Evolutionary conservation across 1,140 invertebrate species (phyloP).

Genomic region (Zelostemma sp.): DNA sequence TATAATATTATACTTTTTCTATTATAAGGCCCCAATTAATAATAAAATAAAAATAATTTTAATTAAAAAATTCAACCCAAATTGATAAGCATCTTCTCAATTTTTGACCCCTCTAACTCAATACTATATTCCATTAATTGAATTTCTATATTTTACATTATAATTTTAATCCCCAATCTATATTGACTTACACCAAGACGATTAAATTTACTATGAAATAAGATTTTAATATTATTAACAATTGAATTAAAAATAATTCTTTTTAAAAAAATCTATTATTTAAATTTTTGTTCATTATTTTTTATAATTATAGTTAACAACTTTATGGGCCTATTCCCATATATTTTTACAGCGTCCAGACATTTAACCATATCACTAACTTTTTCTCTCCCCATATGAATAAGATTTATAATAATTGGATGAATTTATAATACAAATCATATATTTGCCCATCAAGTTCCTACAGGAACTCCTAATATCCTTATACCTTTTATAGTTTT

Average conservation of each 20-base stretch:
- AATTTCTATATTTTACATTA: slow-evolving; percentile 60
- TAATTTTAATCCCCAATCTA: slow-evolving; percentile 55
- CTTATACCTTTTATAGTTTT: slow-evolving; percentile 76
- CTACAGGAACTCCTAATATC: slow-evolving; percentile 73
- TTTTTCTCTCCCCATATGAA: slow-evolving; percentile 73
- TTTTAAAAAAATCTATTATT: slow-evolving; percentile 69
- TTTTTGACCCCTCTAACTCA: slow-evolving; percentile 49
- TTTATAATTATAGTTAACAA: slow-evolving; percentile 73
- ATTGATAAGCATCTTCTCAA: slow-evolving; percentile 49
- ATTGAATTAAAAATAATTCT: slow-evolving; percentile 59
- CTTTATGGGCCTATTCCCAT: slow-evolving; percentile 76
- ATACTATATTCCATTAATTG: slow-evolving; percentile 65
- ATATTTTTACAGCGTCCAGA: slow-evolving; percentile 76
- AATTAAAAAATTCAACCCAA: slow-evolving; percentile 61
- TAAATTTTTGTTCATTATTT: slow-evolving; percentile 72
- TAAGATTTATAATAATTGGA: slow-evolving; percentile 73
- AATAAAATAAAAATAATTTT: slow-evolving; percentile 68
- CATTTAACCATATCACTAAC: slow-evolving; percentile 72
- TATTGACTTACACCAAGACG: slow-evolving; percentile 70
- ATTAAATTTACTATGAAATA: slow-evolving; percentile 50
- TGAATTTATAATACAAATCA: slow-evolving; percentile 71
- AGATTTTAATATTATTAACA: slow-evolving; percentile 63
- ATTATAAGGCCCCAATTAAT: slow-evolving; percentile 68
- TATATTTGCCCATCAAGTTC: slow-evolving; percentile 76
- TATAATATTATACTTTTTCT: slow-evolving; percentile 41